Evolutionary conservation across 2,888 invertebrate species (phyloP).

Genomic region (Stenoptilia bipunctidactyla): DNA sequence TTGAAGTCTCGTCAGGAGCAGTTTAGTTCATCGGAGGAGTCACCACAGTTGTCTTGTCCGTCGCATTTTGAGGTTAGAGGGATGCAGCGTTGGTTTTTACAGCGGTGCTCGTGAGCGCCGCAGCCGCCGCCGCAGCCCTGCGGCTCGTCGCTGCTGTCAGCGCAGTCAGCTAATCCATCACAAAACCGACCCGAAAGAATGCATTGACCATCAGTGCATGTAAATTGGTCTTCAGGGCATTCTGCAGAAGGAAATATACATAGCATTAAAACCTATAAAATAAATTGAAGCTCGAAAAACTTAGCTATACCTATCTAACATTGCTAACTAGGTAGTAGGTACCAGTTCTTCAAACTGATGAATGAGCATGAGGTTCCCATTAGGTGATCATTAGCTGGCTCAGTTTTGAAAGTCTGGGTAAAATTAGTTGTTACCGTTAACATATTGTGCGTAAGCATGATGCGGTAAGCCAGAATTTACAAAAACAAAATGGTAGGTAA

Average conservation of each 20-base stretch:
- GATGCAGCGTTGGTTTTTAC: slow-evolving; percentile 73
- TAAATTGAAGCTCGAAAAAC: no score
- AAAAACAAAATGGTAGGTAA: no score
- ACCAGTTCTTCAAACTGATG: no score
- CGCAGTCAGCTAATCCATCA: slow-evolving; percentile 77
- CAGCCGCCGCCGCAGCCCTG: slow-evolving; percentile 65
- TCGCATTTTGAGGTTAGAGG: slow-evolving; percentile 73
- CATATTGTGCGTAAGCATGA: no score
- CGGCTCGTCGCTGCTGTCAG: slow-evolving; percentile 79
- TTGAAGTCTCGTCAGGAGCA: slow-evolving; percentile 24
- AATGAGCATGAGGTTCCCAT: no score
- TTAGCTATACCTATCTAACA: no score
- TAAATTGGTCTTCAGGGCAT: slow-evolving; percentile 57
- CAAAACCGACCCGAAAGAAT: slow-evolving; percentile 75
- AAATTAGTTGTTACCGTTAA: no score
- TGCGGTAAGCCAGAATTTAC: no score
- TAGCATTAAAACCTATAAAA: no score
- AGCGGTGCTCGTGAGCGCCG: slow-evolving; percentile 56
- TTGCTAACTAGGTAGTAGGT: no score
- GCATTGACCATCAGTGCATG: slow-evolving; percentile 76
- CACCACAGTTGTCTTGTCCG: slow-evolving; percentile 75
- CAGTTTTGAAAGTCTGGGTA: no score
- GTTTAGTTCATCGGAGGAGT: slow-evolving; percentile 76
- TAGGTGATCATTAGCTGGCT: no score
- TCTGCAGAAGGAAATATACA: slow-evolving; percentile 36